Evolutionary conservation across 2,888 invertebrate genomes (phyloP).

Genomic region (Drosophila nigricruria): DNA sequence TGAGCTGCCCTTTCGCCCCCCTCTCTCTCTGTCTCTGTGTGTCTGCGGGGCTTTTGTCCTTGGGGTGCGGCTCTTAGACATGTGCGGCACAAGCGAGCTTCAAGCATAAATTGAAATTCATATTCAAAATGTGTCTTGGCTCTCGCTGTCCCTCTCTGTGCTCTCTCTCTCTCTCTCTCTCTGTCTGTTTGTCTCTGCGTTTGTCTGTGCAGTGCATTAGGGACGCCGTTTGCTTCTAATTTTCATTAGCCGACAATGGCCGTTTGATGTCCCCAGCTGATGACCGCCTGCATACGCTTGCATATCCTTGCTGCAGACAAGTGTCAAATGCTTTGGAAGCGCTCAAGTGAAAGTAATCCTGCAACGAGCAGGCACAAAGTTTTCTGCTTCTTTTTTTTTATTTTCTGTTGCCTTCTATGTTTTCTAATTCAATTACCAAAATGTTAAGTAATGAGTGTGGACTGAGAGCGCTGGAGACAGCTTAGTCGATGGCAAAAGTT

Average conservation of each 20-base stretch:
- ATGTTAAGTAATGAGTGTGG: slow-evolving; percentile 25
- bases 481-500: slow-evolving; percentile 31
- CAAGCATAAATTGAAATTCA: slow-evolving; percentile 75
- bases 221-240: slow-evolving; percentile 63
- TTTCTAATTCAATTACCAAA: slow-evolving; percentile 72
- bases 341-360: slow-evolving; percentile 78
- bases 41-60: slow-evolving; percentile 46
- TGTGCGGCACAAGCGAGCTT: slow-evolving; percentile 52
- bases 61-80: slow-evolving; percentile 69
- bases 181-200: background rate
- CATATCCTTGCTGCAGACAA: slow-evolving; percentile 43
- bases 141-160: background rate
- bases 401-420: slow-evolving; percentile 32
- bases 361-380: slow-evolving; percentile 31
- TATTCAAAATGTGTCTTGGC: slow-evolving; percentile 57
- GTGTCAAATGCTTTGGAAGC: slow-evolving; percentile 63
- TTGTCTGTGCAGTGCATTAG: slow-evolving; percentile 42
- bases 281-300: slow-evolving; percentile 25
- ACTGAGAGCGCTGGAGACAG: slow-evolving; percentile 27
- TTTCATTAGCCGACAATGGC: slow-evolving; percentile 71
- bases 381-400: background rate
- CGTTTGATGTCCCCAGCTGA: slow-evolving; percentile 59
- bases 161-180: background rate
- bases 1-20: background rate
- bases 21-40: slow-evolving; percentile 13